Evolutionary conservation across 2,888 invertebrate genomes (phyloP).

Genomic region (Drosophila diplacantha): DNA sequence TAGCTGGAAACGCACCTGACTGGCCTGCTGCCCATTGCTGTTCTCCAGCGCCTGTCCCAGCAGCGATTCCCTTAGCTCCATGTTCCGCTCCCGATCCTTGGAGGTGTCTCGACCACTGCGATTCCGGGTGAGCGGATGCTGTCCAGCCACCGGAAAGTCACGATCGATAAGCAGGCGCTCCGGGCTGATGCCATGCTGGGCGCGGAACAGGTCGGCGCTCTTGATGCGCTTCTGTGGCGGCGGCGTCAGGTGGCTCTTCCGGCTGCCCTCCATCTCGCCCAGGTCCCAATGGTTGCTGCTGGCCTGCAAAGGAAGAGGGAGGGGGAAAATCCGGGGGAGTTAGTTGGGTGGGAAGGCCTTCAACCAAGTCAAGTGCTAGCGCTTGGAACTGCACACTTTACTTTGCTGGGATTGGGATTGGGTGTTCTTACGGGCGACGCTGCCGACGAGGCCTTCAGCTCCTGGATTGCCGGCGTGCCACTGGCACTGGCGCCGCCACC

Average conservation of each 20-base stretch:
- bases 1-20: constrained; percentile 50
- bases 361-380: constrained; percentile 34
- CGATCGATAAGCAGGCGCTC: constrained; percentile 77
- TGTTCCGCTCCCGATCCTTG: constrained; percentile 80
- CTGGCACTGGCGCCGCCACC: constrained; percentile 44
- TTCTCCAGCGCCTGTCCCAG: constrained; percentile 87
- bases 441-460: constrained; percentile 77
- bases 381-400: constrained; percentile 64
- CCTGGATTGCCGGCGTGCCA: constrained; percentile 76
- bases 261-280: constrained; percentile 78
- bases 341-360: not conserved
- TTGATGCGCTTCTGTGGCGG: constrained; percentile 85
- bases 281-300: constrained; percentile 81
- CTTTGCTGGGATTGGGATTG: constrained; percentile 71
- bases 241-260: constrained; percentile 79
- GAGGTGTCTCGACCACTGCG: constrained; percentile 71
- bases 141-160: constrained; percentile 75
- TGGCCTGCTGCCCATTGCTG: constrained; percentile 80
- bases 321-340: not conserved
- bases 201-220: constrained; percentile 84
- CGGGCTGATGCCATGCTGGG: constrained; percentile 80
- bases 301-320: constrained; percentile 50
- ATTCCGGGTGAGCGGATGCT: constrained; percentile 76
- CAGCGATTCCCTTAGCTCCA: constrained; percentile 85
- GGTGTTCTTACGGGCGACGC: constrained; percentile 78